A percentile compares a stretch with the other conserved stretches of the same genome.
Conservation (phyloP, 2,113 vertebrate species). For the Piprites chloris region DNA sequence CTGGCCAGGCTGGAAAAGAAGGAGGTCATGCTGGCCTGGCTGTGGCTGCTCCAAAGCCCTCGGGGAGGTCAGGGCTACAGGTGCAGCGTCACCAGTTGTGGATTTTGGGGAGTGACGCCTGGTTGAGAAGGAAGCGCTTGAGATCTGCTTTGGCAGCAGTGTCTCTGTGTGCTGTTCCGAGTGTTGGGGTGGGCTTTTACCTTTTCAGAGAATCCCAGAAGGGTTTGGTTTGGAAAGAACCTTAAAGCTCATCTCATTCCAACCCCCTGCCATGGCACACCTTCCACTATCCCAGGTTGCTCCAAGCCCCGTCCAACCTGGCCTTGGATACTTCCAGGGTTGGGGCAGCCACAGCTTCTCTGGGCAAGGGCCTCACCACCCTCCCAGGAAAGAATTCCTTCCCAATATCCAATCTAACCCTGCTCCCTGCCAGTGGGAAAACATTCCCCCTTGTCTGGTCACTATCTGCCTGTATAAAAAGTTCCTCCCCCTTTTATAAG, state of each 20-base stretch:
- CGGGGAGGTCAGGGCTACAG: neutral
- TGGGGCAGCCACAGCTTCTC: neutral
- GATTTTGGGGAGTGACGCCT: neutral
- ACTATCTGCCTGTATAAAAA: neutral
- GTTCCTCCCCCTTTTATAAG: neutral
- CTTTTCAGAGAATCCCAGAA: neutral
- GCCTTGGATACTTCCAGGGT: neutral
- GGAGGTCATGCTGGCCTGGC: neutral
- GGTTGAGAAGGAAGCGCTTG: neutral
- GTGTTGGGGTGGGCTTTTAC: neutral
- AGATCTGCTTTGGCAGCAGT: neutral
- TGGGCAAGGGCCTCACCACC: neutral
- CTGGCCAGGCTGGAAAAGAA: neutral
- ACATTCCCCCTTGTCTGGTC: neutral
- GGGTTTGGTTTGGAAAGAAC: neutral
- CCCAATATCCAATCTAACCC: neutral
- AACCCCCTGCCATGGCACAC: neutral
- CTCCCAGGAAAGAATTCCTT: neutral
- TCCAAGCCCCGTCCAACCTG: rapidly evolving
- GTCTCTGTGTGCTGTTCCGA: constrained; percentile 51
- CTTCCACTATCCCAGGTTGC: neutral
- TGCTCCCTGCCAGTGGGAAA: neutral
- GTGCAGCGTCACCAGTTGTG: neutral
- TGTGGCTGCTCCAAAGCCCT: neutral
- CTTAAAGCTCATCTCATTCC: neutral